A percentile compares a stretch with the other conserved stretches of the same genome.
Evolutionary conservation across 2,888 invertebrate species (phyloP).

Genomic region (Tethea ocularis): DNA sequence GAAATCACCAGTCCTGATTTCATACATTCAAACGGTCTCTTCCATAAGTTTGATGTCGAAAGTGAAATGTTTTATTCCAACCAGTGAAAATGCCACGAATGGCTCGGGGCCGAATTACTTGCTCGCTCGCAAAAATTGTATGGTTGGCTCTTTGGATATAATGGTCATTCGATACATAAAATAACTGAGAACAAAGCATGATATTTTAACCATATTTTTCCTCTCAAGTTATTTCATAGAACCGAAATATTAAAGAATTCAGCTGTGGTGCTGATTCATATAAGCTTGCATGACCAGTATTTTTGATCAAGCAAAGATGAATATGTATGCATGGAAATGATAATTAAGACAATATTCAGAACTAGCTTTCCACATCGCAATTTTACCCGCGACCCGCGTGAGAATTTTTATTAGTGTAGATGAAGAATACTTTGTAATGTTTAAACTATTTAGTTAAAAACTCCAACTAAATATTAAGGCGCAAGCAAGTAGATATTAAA

Average conservation of each 20-base stretch:
- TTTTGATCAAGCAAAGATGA: background rate
- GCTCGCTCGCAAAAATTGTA: slow-evolving; percentile 69
- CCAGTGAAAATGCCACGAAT: slow-evolving; percentile 72
- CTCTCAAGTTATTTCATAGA: slow-evolving; percentile 13
- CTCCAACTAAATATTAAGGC: slow-evolving; percentile 49
- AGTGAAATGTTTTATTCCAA: slow-evolving; percentile 75
- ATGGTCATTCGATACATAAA: slow-evolving; percentile 58
- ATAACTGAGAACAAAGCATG: slow-evolving; percentile 27
- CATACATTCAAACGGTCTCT: slow-evolving; percentile 20
- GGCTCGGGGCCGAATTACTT: slow-evolving; percentile 70
- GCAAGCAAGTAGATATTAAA: slow-evolving; percentile 56
- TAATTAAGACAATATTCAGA: too few species aligned
- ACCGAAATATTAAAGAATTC: background rate
- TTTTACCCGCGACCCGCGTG: too few species aligned
- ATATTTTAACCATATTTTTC: slow-evolving; percentile 17
- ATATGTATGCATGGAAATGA: too few species aligned
- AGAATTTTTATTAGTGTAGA: too few species aligned
- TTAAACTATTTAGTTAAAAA: background rate
- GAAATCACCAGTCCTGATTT: background rate
- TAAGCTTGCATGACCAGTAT: too few species aligned
- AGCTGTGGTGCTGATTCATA: too few species aligned
- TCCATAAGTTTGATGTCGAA: slow-evolving; percentile 55
- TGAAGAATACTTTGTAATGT: too few species aligned
- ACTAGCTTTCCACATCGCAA: too few species aligned
- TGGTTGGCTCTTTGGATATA: slow-evolving; percentile 60